Percentiles rank a stretch among this genome's conserved stretches.
phyloP scores from a whole-genome alignment of 2,797 vertebrate genomes.

The Parambassis ranga region DNA sequence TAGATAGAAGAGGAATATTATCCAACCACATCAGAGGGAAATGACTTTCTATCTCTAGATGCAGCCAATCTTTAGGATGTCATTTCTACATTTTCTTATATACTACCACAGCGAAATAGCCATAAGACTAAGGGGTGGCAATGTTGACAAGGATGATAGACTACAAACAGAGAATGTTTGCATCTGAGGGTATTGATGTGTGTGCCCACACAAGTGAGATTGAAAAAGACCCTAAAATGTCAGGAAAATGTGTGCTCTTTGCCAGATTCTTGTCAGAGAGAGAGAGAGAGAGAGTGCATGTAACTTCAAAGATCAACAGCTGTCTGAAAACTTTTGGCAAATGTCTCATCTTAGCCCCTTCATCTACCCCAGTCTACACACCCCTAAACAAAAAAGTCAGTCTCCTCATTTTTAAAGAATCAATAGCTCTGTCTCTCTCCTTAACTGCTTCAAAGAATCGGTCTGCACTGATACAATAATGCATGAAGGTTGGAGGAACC shows the following conservation, averaged over 20 bases:
- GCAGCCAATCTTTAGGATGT: constrained; percentile 24
- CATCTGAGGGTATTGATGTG: not conserved
- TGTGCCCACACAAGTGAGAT: not conserved
- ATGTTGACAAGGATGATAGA: constrained; percentile 33
- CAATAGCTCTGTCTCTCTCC: constrained; percentile 56
- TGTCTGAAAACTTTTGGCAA: constrained; percentile 50
- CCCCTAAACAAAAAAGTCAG: constrained; percentile 24
- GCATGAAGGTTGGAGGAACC: constrained; percentile 56
- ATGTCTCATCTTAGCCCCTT: constrained; percentile 31
- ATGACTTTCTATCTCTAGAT: constrained; percentile 22
- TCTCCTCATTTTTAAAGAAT: constrained; percentile 63
- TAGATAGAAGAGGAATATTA: constrained; percentile 23
- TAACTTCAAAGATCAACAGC: constrained; percentile 51
- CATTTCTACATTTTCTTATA: constrained; percentile 26
- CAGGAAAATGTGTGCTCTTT: not conserved
- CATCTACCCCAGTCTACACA: not conserved
- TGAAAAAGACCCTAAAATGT: constrained; percentile 22
- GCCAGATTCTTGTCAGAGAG: not conserved
- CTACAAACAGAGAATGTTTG: not conserved
- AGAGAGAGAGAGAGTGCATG: not conserved
- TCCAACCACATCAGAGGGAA: constrained; percentile 17
- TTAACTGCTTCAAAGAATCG: constrained; percentile 60
- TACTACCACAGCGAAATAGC: constrained; percentile 7
- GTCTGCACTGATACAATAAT: constrained; percentile 60
- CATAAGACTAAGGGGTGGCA: constrained; percentile 8